Evolutionary conservation across 2,797 vertebrate genomes (phyloP), one percentile per base, ranked within the genome.

Genomic region (Pelodytes ibericus): DNA sequence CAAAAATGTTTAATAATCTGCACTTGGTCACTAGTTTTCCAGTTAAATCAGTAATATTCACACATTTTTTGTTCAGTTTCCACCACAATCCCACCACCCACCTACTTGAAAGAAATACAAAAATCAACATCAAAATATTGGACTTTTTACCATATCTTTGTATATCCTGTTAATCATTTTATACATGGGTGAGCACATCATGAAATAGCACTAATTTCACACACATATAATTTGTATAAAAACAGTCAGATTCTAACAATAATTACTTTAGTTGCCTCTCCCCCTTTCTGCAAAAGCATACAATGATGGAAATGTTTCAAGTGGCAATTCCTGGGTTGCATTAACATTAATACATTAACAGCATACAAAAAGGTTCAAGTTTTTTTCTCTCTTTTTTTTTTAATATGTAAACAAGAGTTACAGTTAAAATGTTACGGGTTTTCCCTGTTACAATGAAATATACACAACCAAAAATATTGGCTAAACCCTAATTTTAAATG

Each of bases 371-470:
- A 31, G 51, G 22, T 72, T 65, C 60, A 77, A 66, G 61, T 72
- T 67, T 65, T 47, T 2, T 44, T 64, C 4, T 41, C 25, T 15
- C 13, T 56, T 31, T 16, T 24, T 67, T 56, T 74, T 66, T 59
- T 59, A 59, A 66, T 65, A 44, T 64, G 75, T 77, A 77, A 77
- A 77, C 61, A 72, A 57, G 69, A 66, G 41, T 78, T 72, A 75
- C 64, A 62, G 30, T 44, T 60, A 59, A 60, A 69, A 62, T 75
- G 30, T 15, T 47, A 61, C 33, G 57, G 73, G 58, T 6, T 49
- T 69, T 16, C 31, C 64, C 56, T 62, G 24, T 56, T n/a, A 62
- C 33, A 62, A 53, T 49, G 27, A n/a, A 49, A 39, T 64, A 27
- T 56, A 62, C 27, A 36, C 24, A 15, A 41, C 31, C 74, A 53